Conservation (phyloP, 2,797 vertebrate species). For the Champsocephalus gunnari region DNA sequence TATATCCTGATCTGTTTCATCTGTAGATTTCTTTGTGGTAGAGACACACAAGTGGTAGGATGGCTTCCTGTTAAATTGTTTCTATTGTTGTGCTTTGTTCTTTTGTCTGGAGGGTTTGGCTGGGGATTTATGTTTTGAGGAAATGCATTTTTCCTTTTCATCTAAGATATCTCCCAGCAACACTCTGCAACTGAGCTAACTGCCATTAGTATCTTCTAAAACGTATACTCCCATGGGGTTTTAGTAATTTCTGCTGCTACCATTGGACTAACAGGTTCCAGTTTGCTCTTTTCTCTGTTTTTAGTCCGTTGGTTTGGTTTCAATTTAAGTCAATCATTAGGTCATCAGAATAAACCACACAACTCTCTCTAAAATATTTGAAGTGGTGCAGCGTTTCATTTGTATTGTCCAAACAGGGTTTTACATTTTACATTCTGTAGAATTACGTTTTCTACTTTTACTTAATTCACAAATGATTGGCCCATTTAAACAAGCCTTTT, state of each 20-base stretch:
- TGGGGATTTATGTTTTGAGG: slow-evolving; percentile 5
- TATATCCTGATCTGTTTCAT: slow-evolving; percentile 2
- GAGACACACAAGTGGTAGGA: neutral
- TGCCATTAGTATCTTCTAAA: slow-evolving; percentile 24
- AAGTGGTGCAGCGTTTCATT: neutral
- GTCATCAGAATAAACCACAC: neutral
- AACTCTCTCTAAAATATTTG: neutral
- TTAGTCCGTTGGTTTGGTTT: slow-evolving; percentile 13
- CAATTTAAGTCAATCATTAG: neutral
- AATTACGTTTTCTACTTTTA: slow-evolving; percentile 1
- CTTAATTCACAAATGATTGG: too few relatives aligned
- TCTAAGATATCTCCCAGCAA: slow-evolving; percentile 21
- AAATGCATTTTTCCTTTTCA: slow-evolving; percentile 23
- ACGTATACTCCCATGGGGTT: slow-evolving; percentile 16
- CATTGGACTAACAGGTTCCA: slow-evolving; percentile 15
- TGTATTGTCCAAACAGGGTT: slow-evolving; percentile 5
- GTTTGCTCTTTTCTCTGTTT: slow-evolving; percentile 8
- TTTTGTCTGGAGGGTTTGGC: slow-evolving; percentile 25
- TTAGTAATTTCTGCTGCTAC: slow-evolving; percentile 20
- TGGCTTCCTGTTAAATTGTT: slow-evolving; percentile 20
- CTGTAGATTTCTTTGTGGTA: slow-evolving; percentile 5
- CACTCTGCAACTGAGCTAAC: slow-evolving; percentile 20
- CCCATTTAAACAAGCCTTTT: too few relatives aligned
- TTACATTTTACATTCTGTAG: neutral
- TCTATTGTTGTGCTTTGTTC: slow-evolving; percentile 18